A percentile compares a stretch with the other conserved stretches of the same genome.
Evolutionary conservation across 2,888 invertebrate genomes (phyloP).

Genomic region (Agrochola circellaris): DNA sequence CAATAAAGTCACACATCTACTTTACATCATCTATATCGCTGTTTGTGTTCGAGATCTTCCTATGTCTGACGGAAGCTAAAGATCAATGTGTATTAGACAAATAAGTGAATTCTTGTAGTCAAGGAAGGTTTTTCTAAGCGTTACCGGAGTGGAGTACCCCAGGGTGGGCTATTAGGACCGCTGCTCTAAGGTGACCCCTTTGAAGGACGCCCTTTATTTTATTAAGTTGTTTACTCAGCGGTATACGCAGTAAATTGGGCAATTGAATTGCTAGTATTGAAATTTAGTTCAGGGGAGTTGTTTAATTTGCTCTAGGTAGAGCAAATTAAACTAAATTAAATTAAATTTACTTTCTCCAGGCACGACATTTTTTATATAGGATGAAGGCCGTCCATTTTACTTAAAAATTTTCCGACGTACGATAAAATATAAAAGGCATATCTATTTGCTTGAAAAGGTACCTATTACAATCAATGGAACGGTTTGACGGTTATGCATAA

Average conservation of each 20-base stretch:
- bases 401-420: background rate
- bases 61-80: conserved; percentile 6
- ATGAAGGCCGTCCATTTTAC: conserved; percentile 12
- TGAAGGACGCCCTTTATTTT: conserved; percentile 82
- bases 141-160: conserved; percentile 70
- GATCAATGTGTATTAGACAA: conserved; percentile 67
- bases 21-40: conserved; percentile 62
- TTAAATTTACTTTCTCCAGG: too few species aligned
- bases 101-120: conserved; percentile 21
- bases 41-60: conserved; percentile 11
- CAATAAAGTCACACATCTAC: conserved; percentile 46
- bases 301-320: conserved; percentile 60
- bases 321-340: too few species aligned
- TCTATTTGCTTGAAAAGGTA: conserved; percentile 32
- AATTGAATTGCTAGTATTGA: conserved; percentile 80
- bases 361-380: conserved; percentile 16
- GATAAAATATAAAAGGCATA: conserved; percentile 19
- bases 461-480: conserved; percentile 6
- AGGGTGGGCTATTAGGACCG: conserved; percentile 76
- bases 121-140: conserved; percentile 42
- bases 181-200: conserved; percentile 81
- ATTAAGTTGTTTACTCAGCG: conserved; percentile 77
- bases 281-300: conserved; percentile 70
- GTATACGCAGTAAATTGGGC: conserved; percentile 72
- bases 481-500: conserved; percentile 19